Conservation (phyloP, 2,797 vertebrate genomes). For the Antrozous pallidus region DNA sequence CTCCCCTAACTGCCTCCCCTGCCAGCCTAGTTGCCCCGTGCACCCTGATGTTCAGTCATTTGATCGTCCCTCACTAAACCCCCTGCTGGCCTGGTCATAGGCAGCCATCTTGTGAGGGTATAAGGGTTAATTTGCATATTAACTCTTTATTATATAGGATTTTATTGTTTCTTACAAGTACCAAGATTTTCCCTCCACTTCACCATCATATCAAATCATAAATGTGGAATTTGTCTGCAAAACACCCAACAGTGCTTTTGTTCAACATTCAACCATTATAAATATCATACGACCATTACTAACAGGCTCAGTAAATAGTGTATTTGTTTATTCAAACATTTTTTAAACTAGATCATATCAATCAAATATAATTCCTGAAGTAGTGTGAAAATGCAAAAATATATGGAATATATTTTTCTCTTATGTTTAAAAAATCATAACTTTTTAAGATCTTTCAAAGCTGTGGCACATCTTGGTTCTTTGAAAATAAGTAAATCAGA, state of each 20-base stretch:
- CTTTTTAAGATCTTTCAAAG: not conserved
- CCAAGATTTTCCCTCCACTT: not conserved
- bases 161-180: not conserved
- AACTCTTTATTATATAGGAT: too few relatives aligned
- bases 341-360: not conserved
- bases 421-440: slow-evolving; percentile 43
- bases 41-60: too few relatives aligned
- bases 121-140: too few relatives aligned
- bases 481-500: not conserved
- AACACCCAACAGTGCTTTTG: not conserved
- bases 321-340: not conserved
- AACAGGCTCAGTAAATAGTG: not conserved
- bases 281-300: not conserved
- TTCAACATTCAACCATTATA: not conserved
- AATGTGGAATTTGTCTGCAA: not conserved
- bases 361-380: slow-evolving; percentile 7
- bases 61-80: too few relatives aligned
- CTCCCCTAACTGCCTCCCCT: too few relatives aligned
- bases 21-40: too few relatives aligned
- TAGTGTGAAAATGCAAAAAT: not conserved
- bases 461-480: not conserved
- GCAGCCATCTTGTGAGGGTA: too few relatives aligned
- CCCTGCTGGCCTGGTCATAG: too few relatives aligned
- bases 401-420: not conserved
- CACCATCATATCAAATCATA: not conserved